A percentile compares a stretch with the other conserved stretches of the same genome.
Evolutionary conservation across 2,888 invertebrate species (phyloP).

Genomic region (Orthosia gothica): DNA sequence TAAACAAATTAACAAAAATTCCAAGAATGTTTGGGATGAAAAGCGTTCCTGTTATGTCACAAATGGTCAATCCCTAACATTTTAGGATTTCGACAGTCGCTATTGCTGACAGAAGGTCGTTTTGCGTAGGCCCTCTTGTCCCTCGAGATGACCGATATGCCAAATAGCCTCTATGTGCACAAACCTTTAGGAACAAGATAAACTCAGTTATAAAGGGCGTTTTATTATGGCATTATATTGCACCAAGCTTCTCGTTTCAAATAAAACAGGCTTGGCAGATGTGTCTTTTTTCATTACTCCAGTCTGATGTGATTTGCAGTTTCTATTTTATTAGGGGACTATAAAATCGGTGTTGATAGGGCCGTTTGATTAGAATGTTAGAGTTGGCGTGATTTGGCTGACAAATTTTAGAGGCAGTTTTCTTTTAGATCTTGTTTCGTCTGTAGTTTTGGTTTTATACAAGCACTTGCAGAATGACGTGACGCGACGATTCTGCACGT

Average conservation of each 20-base stretch:
- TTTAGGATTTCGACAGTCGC: too few relatives aligned
- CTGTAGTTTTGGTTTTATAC: background rate
- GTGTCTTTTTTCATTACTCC: conserved; percentile 69
- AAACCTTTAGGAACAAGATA: conserved; percentile 67
- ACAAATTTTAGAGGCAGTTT: conserved; percentile 3
- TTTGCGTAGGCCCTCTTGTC: background rate
- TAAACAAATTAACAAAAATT: too few relatives aligned
- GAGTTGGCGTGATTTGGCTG: conserved; percentile 15
- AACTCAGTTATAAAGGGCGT: conserved; percentile 76
- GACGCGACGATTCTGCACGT: too few relatives aligned
- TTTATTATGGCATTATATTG: conserved; percentile 70
- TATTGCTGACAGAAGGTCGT: too few relatives aligned
- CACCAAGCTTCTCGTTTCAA: conserved; percentile 72
- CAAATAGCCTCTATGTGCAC: conserved; percentile 23
- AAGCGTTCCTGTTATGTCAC: too few relatives aligned
- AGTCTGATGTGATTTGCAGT: conserved; percentile 67
- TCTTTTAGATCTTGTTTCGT: conserved; percentile 1
- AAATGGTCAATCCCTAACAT: too few relatives aligned
- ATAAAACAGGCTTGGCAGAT: conserved; percentile 65
- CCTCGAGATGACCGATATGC: conserved; percentile 1
- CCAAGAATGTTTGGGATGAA: too few relatives aligned
- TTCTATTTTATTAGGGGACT: conserved; percentile 63
- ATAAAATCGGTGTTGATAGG: conserved; percentile 57
- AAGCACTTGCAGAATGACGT: too few relatives aligned
- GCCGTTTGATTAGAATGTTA: conserved; percentile 45